Conservation (phyloP, 2,888 invertebrate species). For the Xestia sexstrigata region DNA sequence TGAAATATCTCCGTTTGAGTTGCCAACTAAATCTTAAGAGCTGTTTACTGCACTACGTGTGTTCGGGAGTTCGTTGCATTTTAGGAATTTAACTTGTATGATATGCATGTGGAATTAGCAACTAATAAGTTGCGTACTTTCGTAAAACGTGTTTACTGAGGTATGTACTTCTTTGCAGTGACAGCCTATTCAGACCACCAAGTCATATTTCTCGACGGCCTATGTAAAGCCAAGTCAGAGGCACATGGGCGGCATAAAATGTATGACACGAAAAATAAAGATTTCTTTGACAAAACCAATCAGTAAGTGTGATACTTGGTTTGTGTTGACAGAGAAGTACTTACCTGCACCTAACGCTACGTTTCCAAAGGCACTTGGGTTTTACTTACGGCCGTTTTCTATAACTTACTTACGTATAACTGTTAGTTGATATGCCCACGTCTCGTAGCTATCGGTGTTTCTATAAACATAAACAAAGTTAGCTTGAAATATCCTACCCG, state of each 20-base stretch:
- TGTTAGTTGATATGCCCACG: too few relatives aligned
- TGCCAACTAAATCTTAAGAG: slow-evolving; percentile 47
- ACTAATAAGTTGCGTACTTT: background rate
- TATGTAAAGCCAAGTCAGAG: too few relatives aligned
- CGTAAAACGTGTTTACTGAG: background rate
- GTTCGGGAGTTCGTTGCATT: slow-evolving; percentile 27
- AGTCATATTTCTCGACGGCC: too few relatives aligned
- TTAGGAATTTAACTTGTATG: slow-evolving; percentile 22
- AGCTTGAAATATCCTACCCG: too few relatives aligned
- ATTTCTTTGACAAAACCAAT: background rate
- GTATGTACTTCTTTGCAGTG: background rate
- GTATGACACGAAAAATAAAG: too few relatives aligned
- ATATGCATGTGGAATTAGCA: slow-evolving; percentile 1
- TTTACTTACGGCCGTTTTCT: background rate
- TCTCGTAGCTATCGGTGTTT: too few relatives aligned
- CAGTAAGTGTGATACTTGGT: background rate
- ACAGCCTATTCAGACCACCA: too few relatives aligned
- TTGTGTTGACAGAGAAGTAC: background rate
- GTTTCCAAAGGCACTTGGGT: background rate
- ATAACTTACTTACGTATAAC: too few relatives aligned
- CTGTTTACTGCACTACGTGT: slow-evolving; percentile 39
- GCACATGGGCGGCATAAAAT: too few relatives aligned
- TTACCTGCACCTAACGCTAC: background rate
- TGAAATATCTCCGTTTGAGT: slow-evolving; percentile 61
- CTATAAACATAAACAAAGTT: too few relatives aligned